These are phyloP conservation scores for Tyto alba DNA, from an alignment of 2,113 vertebrate species.

Conservation along the genomic window DNA sequence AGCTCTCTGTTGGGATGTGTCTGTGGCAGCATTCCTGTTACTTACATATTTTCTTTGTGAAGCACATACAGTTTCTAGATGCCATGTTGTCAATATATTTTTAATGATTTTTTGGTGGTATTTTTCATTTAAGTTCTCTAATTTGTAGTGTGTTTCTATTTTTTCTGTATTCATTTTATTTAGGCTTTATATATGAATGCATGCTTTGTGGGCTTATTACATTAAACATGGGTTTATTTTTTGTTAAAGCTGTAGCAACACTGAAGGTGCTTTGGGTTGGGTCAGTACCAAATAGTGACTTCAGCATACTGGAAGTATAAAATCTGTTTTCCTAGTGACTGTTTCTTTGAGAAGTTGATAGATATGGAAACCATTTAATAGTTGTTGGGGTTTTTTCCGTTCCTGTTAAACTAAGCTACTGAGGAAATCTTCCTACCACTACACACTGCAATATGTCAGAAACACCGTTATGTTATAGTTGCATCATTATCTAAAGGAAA, in stretches of 20 bases:
- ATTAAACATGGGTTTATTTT: neutral
- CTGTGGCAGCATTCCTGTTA: neutral
- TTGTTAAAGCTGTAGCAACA: neutral
- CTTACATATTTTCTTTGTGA: neutral
- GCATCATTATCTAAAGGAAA: slow-evolving; percentile 85
- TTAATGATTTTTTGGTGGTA: neutral
- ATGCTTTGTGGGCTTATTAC: neutral
- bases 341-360: slow-evolving; percentile 12
- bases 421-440: slow-evolving; percentile 38
- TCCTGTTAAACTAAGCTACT: slow-evolving; percentile 8
- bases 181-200: neutral
- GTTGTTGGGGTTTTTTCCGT: neutral
- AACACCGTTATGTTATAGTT: slow-evolving; percentile 81
- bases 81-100: neutral
- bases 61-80: neutral
- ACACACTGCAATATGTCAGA: slow-evolving; percentile 82
- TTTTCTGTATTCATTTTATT: neutral
- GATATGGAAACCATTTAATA: slow-evolving; percentile 40
- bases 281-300: neutral
- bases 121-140: slow-evolving; percentile 1
- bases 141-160: neutral
- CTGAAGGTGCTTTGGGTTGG: neutral
- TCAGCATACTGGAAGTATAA: neutral
- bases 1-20: neutral
- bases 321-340: neutral